These are phyloP conservation scores for Actenoides hombroni DNA, from an alignment of 2,113 vertebrate species.

Conservation along the genomic window DNA sequence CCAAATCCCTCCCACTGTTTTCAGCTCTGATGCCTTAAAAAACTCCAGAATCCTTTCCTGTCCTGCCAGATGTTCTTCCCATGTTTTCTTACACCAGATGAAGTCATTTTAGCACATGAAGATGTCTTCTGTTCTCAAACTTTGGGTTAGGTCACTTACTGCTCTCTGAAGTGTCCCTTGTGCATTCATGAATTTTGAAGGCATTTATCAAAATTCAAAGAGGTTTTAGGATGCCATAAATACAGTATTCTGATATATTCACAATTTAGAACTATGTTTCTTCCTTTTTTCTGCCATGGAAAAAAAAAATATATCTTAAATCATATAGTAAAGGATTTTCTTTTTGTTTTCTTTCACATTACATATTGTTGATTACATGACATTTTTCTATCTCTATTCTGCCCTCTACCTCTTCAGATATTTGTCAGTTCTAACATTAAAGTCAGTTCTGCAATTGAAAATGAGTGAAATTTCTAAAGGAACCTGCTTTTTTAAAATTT, in stretches of 20 bases:
- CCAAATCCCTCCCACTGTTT: not conserved
- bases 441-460: not conserved
- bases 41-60: not conserved
- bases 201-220: not conserved
- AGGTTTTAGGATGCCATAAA: not conserved
- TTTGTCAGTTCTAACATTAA: not conserved
- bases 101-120: slow-evolving; percentile 55
- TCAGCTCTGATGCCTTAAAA: not conserved
- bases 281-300: not conserved
- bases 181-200: slow-evolving; percentile 28
- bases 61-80: slow-evolving; percentile 49
- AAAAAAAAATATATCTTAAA: not conserved
- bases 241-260: not conserved
- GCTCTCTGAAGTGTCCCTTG: slow-evolving; percentile 16
- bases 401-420: not conserved
- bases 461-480: not conserved
- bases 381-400: not conserved
- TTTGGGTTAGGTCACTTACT: slow-evolving; percentile 24
- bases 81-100: slow-evolving; percentile 50
- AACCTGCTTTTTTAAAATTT: too few species aligned
- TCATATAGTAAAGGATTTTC: not conserved
- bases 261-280: not conserved
- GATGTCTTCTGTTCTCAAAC: slow-evolving; percentile 46
- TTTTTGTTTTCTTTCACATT: not conserved
- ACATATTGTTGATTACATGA: not conserved